phyloP scores from a whole-genome alignment of 2,888 invertebrate genomes.

The Megalurothrips usitatus region DNA sequence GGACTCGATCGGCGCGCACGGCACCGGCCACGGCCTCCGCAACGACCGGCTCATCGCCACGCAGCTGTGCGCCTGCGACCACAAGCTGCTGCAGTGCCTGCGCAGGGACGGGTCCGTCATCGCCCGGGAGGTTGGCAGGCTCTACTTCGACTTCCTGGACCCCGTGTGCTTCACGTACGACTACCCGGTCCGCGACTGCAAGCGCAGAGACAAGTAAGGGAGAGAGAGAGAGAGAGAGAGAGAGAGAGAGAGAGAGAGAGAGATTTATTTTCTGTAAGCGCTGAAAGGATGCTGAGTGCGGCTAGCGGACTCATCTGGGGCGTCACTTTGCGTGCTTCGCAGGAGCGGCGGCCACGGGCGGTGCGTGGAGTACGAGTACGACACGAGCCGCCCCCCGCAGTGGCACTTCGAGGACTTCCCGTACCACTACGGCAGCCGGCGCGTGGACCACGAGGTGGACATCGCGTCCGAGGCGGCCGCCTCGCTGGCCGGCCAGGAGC shows the following conservation, averaged over 20 bases:
- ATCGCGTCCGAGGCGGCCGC: background rate
- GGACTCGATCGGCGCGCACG: slow-evolving; percentile 54
- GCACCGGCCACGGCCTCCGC: slow-evolving; percentile 61
- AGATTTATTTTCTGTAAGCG: too few species aligned
- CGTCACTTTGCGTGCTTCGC: background rate
- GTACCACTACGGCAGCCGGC: background rate
- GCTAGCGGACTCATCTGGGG: too few species aligned
- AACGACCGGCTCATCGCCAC: slow-evolving; percentile 62
- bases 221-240: too few species aligned
- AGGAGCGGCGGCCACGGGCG: background rate
- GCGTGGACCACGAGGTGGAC: background rate
- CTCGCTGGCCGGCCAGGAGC: slow-evolving; percentile 13
- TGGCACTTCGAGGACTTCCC: slow-evolving; percentile 25
- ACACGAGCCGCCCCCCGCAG: background rate
- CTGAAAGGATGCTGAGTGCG: too few species aligned
- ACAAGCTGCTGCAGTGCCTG: slow-evolving; percentile 16
- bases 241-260: too few species aligned
- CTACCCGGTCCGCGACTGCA: background rate
- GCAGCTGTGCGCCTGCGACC: slow-evolving; percentile 11
- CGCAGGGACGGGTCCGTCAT: slow-evolving; percentile 5
- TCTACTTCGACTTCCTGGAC: slow-evolving; percentile 20
- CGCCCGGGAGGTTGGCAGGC: background rate
- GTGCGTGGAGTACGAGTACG: slow-evolving; percentile 11
- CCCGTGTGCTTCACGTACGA: slow-evolving; percentile 25
- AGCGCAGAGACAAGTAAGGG: background rate